Conservation (phyloP, 2,797 vertebrate species). For the Aulostomus chinensis region DNA sequence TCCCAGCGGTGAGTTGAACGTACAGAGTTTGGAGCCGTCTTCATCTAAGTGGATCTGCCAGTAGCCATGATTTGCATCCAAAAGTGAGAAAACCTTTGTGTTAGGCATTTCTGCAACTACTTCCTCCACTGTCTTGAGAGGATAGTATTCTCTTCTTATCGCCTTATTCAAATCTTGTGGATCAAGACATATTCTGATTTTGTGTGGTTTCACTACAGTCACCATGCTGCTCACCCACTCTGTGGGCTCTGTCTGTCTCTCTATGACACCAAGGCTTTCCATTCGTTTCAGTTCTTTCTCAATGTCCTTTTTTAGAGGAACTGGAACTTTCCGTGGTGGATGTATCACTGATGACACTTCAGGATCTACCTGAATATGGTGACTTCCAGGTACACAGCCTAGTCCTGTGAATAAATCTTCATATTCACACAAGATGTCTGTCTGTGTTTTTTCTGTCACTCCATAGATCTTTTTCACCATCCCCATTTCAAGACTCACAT, state of each 20-base stretch:
- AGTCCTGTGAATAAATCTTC: background rate
- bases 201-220: background rate
- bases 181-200: background rate
- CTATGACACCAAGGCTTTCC: background rate
- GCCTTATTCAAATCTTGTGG: background rate
- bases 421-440: background rate
- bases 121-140: conserved; percentile 9
- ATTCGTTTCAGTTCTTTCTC: background rate
- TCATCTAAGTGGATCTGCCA: conserved; percentile 27
- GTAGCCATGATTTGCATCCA: conserved; percentile 24
- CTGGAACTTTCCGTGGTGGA: background rate
- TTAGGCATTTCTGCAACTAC: conserved; percentile 15
- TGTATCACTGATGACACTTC: background rate
- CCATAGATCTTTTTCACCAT: too few relatives aligned
- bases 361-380: background rate
- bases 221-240: background rate
- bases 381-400: background rate
- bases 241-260: background rate
- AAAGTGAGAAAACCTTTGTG: conserved; percentile 8
- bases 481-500: too few relatives aligned
- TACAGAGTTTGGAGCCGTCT: conserved; percentile 18
- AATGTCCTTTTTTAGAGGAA: background rate
- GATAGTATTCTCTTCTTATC: background rate
- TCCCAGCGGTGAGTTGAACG: conserved; percentile 11
- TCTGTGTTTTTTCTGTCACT: background rate